phyloP scores from a whole-genome alignment of 2,797 vertebrate species.

The Psittacula derbiana region DNA sequence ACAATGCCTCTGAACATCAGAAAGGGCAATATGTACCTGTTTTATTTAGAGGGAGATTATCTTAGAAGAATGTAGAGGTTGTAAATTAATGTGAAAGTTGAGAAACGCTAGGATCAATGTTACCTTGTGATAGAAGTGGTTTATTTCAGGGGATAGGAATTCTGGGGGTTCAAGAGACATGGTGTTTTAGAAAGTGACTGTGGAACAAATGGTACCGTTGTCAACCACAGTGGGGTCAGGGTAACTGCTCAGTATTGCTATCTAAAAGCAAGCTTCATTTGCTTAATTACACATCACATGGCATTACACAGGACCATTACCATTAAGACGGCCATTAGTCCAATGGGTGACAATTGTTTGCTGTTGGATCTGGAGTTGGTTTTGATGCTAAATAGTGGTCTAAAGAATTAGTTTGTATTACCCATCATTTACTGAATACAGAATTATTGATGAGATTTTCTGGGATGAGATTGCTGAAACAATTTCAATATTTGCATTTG shows the following conservation, averaged over 20 bases:
- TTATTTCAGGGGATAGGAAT: background rate
- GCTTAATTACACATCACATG: background rate
- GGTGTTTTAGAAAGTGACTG: background rate
- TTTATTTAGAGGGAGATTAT: background rate
- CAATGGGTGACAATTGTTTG: background rate
- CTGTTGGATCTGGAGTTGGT: background rate
- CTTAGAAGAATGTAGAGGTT: background rate
- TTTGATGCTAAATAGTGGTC: background rate
- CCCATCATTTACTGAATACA: background rate
- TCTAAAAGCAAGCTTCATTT: background rate
- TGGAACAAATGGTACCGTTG: background rate
- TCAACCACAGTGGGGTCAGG: background rate
- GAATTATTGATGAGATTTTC: background rate
- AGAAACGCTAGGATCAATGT: background rate
- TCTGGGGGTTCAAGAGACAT: background rate
- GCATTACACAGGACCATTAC: background rate
- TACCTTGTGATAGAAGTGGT: background rate
- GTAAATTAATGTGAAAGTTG: background rate
- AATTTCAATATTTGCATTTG: background rate
- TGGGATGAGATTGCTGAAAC: background rate
- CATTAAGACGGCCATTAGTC: background rate
- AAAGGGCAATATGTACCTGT: background rate
- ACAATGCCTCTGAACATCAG: background rate
- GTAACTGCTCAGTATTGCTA: background rate
- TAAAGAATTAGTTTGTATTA: rapidly evolving